Evolutionary conservation across 2,797 vertebrate genomes (phyloP).

Genomic region (Lepilemur septentrionalis): DNA sequence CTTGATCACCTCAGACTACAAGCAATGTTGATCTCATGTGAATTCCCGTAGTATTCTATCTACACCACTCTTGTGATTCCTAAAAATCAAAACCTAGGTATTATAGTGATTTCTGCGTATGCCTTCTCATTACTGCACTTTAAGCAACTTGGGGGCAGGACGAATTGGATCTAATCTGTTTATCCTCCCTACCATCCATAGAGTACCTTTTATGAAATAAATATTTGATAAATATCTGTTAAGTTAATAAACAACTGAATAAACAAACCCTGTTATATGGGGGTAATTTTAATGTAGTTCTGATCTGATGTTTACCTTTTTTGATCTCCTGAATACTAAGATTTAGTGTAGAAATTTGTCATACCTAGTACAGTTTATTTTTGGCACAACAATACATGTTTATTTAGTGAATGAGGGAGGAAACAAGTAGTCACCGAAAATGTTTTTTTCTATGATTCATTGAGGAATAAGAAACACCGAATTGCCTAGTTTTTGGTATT

Average conservation of each 20-base stretch:
- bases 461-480: neutral
- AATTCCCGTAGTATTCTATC: neutral
- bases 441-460: neutral
- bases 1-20: neutral
- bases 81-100: neutral
- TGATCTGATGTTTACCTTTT: neutral
- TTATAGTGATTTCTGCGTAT: neutral
- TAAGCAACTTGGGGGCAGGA: neutral
- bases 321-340: neutral
- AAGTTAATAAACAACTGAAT: neutral
- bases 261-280: neutral
- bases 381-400: neutral
- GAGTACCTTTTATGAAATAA: neutral
- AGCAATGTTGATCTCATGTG: neutral
- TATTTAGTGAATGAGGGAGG: neutral
- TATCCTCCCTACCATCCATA: neutral
- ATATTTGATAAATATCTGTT: neutral
- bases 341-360: neutral
- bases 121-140: neutral
- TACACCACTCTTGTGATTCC: neutral
- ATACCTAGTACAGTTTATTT: neutral
- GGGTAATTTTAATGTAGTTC: neutral
- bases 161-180: neutral
- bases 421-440: neutral
- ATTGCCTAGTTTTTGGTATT: neutral